Percentiles rank a stretch among this genome's conserved stretches.
These are phyloP conservation scores for Benitochromis conjunctus DNA, from an alignment of 2,113 vertebrate species.

Conservation along the genomic window DNA sequence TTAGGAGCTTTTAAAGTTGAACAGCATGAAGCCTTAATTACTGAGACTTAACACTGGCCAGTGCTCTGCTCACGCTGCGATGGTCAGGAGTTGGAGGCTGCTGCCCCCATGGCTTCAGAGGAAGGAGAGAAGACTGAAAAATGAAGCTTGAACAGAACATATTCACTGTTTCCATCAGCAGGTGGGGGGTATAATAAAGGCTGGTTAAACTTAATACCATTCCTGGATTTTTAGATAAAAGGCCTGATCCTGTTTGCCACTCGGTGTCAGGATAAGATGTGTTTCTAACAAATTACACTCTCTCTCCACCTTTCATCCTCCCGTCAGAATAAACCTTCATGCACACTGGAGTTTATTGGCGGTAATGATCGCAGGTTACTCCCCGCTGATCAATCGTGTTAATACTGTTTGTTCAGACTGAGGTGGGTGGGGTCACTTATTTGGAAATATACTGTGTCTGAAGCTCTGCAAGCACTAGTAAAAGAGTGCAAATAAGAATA, in stretches of 20 bases:
- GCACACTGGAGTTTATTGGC: constrained; percentile 46
- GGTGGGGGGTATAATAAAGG: neutral
- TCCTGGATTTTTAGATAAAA: constrained; percentile 30
- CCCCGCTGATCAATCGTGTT: constrained; percentile 59
- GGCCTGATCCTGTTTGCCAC: constrained; percentile 1
- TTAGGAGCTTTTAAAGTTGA: constrained; percentile 69
- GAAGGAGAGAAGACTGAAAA: constrained; percentile 48
- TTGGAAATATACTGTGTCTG: constrained; percentile 15
- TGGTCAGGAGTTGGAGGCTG: constrained; percentile 66
- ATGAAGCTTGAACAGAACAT: constrained; percentile 28
- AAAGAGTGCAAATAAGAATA: neutral
- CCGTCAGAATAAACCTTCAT: constrained; percentile 49
- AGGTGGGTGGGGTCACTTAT: neutral
- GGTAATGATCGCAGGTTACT: constrained; percentile 52
- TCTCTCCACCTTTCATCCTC: constrained; percentile 4
- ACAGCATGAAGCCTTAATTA: constrained; percentile 76
- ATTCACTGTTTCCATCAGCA: constrained; percentile 6
- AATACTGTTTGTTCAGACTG: constrained; percentile 21
- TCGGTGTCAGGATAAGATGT: neutral
- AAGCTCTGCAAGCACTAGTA: neutral
- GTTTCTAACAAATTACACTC: constrained; percentile 6
- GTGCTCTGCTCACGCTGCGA: constrained; percentile 54
- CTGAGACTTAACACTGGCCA: constrained; percentile 60
- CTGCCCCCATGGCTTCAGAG: constrained; percentile 38
- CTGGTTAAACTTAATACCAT: constrained; percentile 3